Evolutionary conservation across 2,113 vertebrate species (phyloP), one percentile per base, ranked within the genome.

Genomic region (Chamaea fasciata): DNA sequence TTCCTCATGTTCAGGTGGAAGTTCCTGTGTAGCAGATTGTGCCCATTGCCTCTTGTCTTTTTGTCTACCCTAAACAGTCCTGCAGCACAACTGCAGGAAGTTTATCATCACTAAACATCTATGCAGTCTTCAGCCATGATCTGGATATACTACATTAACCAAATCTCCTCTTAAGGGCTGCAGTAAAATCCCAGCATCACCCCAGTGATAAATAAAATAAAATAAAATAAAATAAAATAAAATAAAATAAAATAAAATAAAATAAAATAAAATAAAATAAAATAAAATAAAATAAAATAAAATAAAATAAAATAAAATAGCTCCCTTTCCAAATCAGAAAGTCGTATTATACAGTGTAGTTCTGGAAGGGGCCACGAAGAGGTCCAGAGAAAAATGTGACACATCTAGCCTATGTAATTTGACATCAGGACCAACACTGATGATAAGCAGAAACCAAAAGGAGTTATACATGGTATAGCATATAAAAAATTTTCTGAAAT

Each of bases 391-490:
- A 9, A 68, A 64, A 50, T 31, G 17, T 77, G 64, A 47, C 7
- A 10, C 11, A 44, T 57, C 10, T 47, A 84, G 9, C 4, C 35
- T 39, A 14, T 31, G 5, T 42, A 76, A 60, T 35, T 49, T 55
- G 26, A 4, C 20, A 42, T 47, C 37, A 68, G 41, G 15, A 21
- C 3, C 33, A 42, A 15, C 9, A 17, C 4, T 52, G 39, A 47
- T 31, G 4, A 20, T 57, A 83, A 74, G 27, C 21, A 46, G 41
- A 77, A 70, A 22, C 49, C 19, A 77, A 81, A 91, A 84, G 18
- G 28, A 46, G 3, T 69, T 74, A 15, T 41, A 20, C 0, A 0
- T 14, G 41, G 11, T 60, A 42, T n/a, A 13, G 3, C 63, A 35
- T 35, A 47, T 10, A 80, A 73, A 81, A 22, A 41, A 39, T 53